phyloP scores from a whole-genome alignment of 1,140 invertebrate species.

The Ditylenchus dipsaci region DNA sequence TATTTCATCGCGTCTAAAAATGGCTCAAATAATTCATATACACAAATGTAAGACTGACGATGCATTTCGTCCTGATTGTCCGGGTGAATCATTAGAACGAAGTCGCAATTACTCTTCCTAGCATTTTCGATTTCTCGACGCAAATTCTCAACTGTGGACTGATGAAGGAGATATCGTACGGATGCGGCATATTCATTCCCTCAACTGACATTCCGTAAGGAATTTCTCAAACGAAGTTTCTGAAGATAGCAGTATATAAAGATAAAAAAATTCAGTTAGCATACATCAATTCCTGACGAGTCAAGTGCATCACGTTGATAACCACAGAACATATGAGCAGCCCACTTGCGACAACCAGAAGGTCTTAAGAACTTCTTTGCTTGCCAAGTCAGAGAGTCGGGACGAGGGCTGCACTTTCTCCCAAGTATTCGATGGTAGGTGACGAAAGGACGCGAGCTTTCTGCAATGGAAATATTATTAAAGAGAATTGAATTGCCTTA shows the following conservation, averaged over 20 bases:
- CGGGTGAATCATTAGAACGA: slow-evolving; percentile 15
- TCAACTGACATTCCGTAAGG: not conserved
- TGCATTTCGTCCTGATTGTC: slow-evolving; percentile 8
- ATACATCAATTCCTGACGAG: not conserved
- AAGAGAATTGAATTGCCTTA: not conserved
- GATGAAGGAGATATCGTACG: not conserved
- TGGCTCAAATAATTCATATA: too few relatives aligned
- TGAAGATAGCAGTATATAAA: not conserved
- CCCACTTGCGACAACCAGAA: not conserved
- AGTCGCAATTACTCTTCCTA: slow-evolving; percentile 6
- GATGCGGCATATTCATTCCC: not conserved
- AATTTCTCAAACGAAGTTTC: slow-evolving; percentile 5
- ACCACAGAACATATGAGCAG: not conserved
- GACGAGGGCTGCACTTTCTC: not conserved
- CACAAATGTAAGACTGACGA: slow-evolving; percentile 3
- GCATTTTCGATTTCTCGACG: not conserved
- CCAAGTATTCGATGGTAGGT: not conserved
- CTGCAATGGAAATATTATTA: not conserved
- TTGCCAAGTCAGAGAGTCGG: slow-evolving; percentile 1
- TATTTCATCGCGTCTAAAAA: slow-evolving; percentile 31
- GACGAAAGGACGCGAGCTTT: not conserved
- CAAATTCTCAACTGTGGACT: not conserved
- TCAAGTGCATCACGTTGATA: not conserved
- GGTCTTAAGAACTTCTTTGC: not conserved
- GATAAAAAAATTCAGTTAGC: not conserved